These are phyloP conservation scores for Ophthalmolycus amberensis DNA, from an alignment of 2,113 vertebrate species.

Conservation along the genomic window DNA sequence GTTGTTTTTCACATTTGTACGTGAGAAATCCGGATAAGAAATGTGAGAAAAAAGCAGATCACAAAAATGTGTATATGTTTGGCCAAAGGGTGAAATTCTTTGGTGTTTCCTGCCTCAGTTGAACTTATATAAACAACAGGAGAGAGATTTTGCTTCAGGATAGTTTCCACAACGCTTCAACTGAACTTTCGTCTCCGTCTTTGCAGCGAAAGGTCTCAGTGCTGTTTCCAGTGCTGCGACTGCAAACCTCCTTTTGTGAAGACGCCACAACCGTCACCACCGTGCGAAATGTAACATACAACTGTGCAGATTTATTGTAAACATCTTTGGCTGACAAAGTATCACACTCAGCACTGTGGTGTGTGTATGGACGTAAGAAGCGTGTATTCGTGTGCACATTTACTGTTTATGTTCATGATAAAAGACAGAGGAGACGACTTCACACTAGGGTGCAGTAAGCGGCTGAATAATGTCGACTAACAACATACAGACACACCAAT, in stretches of 20 bases:
- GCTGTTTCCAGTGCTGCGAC: neutral
- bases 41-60: neutral
- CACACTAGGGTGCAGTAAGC: constrained; percentile 41
- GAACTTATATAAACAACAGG: neutral
- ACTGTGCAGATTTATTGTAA: constrained; percentile 41
- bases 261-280: constrained; percentile 9
- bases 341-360: constrained; percentile 16
- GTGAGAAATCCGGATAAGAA: neutral
- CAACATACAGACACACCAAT: constrained; percentile 29
- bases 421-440: constrained; percentile 26
- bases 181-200: neutral
- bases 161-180: neutral
- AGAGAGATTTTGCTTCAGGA: neutral
- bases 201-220: neutral
- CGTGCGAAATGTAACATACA: constrained; percentile 45
- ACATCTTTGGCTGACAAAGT: constrained; percentile 9
- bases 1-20: neutral
- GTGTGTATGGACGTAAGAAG: constrained; percentile 5
- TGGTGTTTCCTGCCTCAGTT: neutral
- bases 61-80: neutral
- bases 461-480: constrained; percentile 21
- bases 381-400: neutral
- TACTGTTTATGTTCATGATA: constrained; percentile 41
- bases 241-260: neutral
- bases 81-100: neutral